phyloP scores from a whole-genome alignment of 2,888 invertebrate genomes.

The Rhingia rostrata region DNA sequence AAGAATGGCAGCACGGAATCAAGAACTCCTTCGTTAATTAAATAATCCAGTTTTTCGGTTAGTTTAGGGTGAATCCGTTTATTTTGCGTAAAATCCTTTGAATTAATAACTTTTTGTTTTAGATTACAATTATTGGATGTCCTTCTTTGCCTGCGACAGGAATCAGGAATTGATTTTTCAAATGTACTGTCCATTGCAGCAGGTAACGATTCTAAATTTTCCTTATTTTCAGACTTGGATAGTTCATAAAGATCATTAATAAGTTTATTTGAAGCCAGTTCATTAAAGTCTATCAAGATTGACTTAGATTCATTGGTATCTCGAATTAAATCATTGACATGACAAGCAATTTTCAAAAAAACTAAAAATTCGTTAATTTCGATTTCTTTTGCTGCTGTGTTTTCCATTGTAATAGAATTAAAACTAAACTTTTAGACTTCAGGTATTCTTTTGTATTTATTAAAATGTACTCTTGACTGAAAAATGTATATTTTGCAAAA shows the following conservation, averaged over 20 bases:
- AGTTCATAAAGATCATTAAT: conserved; percentile 79
- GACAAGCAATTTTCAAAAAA: conserved; percentile 82
- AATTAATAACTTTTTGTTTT: conserved; percentile 9
- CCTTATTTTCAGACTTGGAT: conserved; percentile 31
- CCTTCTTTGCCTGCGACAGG: conserved; percentile 5
- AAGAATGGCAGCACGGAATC: conserved; percentile 92
- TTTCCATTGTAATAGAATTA: conserved; percentile 43
- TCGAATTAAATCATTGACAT: conserved; percentile 82
- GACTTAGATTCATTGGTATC: conserved; percentile 75
- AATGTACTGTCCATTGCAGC: conserved; percentile 26
- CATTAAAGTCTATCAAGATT: conserved; percentile 78
- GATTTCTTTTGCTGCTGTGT: conserved; percentile 75
- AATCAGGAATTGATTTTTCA: neutral
- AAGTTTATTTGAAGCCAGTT: conserved; percentile 80
- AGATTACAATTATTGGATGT: neutral
- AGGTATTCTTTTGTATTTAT: neutral
- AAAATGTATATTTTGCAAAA: neutral
- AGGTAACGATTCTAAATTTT: conserved; percentile 19
- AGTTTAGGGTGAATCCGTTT: conserved; percentile 79
- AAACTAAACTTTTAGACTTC: neutral
- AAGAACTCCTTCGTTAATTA: conserved; percentile 91
- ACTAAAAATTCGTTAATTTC: conserved; percentile 82
- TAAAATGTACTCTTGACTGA: neutral
- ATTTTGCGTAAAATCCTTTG: conserved; percentile 13
- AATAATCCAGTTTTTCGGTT: conserved; percentile 83